phyloP scores from a whole-genome alignment of 35 echinoderm and acorn worm genomes.

The Ophiothrix spiculata region DNA sequence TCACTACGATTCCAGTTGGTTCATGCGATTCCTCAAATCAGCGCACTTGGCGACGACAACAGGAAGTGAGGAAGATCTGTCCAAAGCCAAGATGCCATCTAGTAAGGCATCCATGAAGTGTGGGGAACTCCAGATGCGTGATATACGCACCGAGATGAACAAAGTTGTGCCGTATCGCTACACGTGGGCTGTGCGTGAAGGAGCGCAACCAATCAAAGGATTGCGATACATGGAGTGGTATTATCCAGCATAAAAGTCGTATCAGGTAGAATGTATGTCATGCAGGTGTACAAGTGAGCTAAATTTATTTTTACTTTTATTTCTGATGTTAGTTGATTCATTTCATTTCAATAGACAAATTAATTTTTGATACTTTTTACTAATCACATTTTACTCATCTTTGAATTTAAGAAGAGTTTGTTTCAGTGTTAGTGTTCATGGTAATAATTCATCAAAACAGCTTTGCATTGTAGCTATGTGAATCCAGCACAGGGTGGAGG shows the following conservation, averaged over 20 bases:
- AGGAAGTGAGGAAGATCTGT: neutral
- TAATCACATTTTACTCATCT: too few species aligned
- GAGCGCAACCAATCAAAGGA: neutral
- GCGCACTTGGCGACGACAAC: neutral
- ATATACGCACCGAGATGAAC: conserved; percentile 59
- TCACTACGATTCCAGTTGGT: conserved; percentile 37
- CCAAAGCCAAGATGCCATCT: conserved; percentile 1
- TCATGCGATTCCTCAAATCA: conserved; percentile 43
- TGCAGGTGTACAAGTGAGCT: too few species aligned
- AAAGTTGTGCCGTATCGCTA: conserved; percentile 45
- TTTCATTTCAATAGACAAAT: too few species aligned
- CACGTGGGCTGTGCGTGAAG: neutral
- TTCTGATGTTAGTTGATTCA: too few species aligned
- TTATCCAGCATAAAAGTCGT: neutral
- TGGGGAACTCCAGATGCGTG: conserved; percentile 43
- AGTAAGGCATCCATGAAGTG: conserved; percentile 16
- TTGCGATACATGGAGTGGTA: neutral
- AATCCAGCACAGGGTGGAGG: too few species aligned
- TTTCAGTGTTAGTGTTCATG: too few species aligned
- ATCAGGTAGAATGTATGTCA: too few species aligned
- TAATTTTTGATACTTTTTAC: too few species aligned
- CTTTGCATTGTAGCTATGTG: too few species aligned
- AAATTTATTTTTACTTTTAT: too few species aligned
- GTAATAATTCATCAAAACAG: too few species aligned
- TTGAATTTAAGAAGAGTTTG: too few species aligned